Base-by-base conservation (phyloP, 1,140 invertebrate genomes). In the Zaprionus nigranus region DNA sequence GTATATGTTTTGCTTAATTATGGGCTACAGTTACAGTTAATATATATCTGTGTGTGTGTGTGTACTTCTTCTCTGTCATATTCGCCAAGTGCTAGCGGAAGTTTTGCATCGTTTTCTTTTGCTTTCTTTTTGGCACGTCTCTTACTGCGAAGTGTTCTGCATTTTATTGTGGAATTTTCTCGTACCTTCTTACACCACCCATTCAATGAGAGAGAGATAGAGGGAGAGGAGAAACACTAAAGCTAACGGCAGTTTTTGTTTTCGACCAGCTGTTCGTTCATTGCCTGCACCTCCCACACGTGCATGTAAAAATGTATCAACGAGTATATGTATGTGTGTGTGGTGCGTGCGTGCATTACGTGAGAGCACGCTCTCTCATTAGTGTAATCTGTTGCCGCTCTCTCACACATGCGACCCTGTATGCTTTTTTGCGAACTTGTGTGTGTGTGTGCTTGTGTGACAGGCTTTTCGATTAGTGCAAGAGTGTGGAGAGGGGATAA, bases 91-190 rank as follows among this genome's bases (percentile, higher is more conserved):
- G 53, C 36, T 51, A 24, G 20, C 30, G 30, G 26, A 62, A 62
- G 40, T 22, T 49, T 62, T 30, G 60, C 43, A 62, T 38, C 20
- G 7, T 51, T 63, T 34, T 20, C 43, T 68, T 40, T 59, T 49
- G 38, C 28, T 59, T 34, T 43, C 22, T 34, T 59, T 78, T 78
- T 75, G 54, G 59, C 75, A 75, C 72, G 72, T 63, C 30, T 38
- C 28, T 7, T 34, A 17, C 15, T 26, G 20, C 22, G 22, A 36
- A 51, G 53, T 28, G 11, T 22, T 61, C 65, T 75, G 72, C 72
- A 62, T 28, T 58, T 58, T 58, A 57, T 63, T 57, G 22, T 75
- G 72, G 59, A 75, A 75, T 75, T 65, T 74, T 75, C 62, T 34
- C 49, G 43, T 67, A 61, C 57, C 57, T 54, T 13, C 54, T 60